Base-by-base conservation (phyloP, 2,113 vertebrate species). In the Cinclus cinclus region DNA sequence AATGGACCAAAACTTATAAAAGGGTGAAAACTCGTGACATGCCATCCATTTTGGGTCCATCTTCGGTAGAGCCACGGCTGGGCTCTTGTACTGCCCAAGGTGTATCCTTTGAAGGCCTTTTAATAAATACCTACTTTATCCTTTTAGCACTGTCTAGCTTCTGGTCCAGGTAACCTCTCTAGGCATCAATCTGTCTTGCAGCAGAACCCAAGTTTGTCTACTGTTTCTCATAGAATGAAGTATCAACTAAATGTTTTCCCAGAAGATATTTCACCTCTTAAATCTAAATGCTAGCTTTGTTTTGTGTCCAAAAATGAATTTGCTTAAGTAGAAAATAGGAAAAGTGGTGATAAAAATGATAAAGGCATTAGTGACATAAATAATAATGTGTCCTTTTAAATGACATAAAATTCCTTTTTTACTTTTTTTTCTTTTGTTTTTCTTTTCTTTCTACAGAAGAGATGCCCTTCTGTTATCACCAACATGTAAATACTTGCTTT, bases 401-500 rank as follows among this genome's bases (percentile, higher is more conserved):
- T 83, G 59, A 87, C 93, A 96, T 85, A 82, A 80, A 95, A 74
- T 37, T 52, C 15, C 3, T n/a, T 39, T 70, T 79, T 77, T 37
- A 1, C 49, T 64, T 31, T 90, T 79, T 85, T 42, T 37, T 81
- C 9, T 31, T 52, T 63, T 39, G 6, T 67, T 80, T 64, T 44
- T 11, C 9, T 60, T 50, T 24, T 35, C 33, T 69, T 77, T 22
- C 28, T 37, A 50, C 18, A 78, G 75, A 90, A 95, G 63, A 91
- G 42, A 80, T 59, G 58, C 4, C 24, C 91, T 97, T 92, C 96
- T 88, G 52, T 94, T 96, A 83, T 63, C 68, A 88, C 68, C 37
- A 76, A 83, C 86, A 97, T 69, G 94, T 88, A 95, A 97, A 94
- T 89, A 96, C 86, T 82, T 97, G 79, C 35, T 94, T 96, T 92